Base-by-base conservation (phyloP, 2,888 invertebrate species). In the Spisula solida region DNA sequence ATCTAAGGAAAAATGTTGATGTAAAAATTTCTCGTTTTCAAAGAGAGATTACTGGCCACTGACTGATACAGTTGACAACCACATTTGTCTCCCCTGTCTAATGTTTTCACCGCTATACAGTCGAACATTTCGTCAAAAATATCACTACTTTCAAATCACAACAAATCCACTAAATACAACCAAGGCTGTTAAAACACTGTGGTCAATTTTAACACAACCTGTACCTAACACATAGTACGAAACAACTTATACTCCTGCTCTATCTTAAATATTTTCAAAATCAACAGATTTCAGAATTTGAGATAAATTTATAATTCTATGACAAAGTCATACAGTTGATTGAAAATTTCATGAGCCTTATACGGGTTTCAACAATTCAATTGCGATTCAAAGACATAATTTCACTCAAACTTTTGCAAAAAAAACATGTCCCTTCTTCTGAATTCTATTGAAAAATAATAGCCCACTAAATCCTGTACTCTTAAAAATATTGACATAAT, bases 111-210 rank as follows among this genome's bases (percentile, higher is more conserved):
- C 75, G 25, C 70, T 70, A 25, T 25, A 75, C 29, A 75, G 75
- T 14, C 31, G 75, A 75, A 48, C 29, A 80, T 25, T 80, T 47
- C 41, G 18, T 80, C 80, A 47, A 47, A 47, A 80, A 29, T 78
- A 48, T 56, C 55, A 20, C 4, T 18, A n/a, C 55, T 80, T 47
- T 1, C 29, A 85, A 55, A 79, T 41, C 85, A 75, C 85, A 85
- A 41, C 56, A 85, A 85, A 85, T 78, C 85, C 20, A 18, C 31
- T 34, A 55, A 78, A 85, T 41, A 56, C 79, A 85, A 34, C 85
- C 34, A 20, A 55, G 48, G 56, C 79, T 85, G 85, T 85, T 20
- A 81, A 56, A 31, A 84, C n/a, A 20, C 82, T 47, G 41, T 41
- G 56, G 60, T 47, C 25, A 1, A 70, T 5, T 66, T 70, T 14